phyloP scores from a whole-genome alignment of 2,113 vertebrate genomes.

The Gopherus flavomarginatus region DNA sequence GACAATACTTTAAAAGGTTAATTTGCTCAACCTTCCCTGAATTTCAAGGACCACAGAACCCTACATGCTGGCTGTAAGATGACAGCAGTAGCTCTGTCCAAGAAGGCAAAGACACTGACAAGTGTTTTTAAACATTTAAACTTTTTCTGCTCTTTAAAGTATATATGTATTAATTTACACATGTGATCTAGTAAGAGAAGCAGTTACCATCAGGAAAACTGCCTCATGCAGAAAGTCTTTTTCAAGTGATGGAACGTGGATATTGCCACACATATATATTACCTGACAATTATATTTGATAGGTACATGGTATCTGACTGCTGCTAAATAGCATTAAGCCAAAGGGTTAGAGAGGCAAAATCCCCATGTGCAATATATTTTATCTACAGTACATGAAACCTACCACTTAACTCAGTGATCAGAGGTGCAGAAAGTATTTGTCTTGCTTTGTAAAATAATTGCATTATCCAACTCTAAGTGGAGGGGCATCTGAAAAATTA shows the following conservation, averaged over 20 bases:
- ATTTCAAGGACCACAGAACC: neutral
- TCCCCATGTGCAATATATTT: neutral
- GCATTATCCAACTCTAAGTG: neutral
- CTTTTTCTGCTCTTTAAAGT: neutral
- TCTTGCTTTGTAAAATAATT: neutral
- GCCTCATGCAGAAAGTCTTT: no score
- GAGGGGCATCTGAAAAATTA: neutral
- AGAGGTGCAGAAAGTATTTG: neutral
- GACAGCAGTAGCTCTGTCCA: neutral
- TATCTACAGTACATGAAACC: neutral
- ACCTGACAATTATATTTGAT: neutral
- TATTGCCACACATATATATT: neutral
- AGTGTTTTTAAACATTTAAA: neutral
- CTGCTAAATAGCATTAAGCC: neutral
- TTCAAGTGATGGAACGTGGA: no score
- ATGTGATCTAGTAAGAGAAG: no score
- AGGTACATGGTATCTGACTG: neutral
- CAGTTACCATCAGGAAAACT: no score
- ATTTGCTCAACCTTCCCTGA: constrained; percentile 28
- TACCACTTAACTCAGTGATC: neutral
- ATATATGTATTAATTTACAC: neutral
- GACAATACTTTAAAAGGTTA: constrained; percentile 38
- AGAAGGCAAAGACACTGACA: neutral
- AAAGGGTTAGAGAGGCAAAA: neutral
- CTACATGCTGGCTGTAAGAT: neutral